Percentiles rank a stretch among this genome's conserved stretches.
phyloP scores from a whole-genome alignment of 2,113 vertebrate species.

The Hemiscyllium ocellatum region DNA sequence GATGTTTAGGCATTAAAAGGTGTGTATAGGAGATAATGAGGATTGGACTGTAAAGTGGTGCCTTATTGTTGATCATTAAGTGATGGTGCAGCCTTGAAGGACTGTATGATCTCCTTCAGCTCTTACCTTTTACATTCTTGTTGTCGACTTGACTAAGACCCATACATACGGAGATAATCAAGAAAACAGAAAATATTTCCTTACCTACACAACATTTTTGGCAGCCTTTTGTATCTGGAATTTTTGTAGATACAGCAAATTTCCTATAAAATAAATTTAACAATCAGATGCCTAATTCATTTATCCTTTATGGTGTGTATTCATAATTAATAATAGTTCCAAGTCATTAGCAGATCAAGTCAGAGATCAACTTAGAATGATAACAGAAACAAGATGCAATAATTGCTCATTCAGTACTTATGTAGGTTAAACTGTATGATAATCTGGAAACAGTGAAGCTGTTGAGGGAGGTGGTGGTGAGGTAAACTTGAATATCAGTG shows the following conservation, averaged over 20 bases:
- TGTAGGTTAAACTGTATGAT: no score
- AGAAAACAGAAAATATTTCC: conserved; percentile 40
- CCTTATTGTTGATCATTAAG: not conserved
- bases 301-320: not conserved
- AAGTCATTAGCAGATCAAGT: not conserved
- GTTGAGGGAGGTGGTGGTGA: no score
- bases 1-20: not conserved
- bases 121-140: not conserved
- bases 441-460: no score
- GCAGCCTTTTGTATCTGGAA: conserved; percentile 97
- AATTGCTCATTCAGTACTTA: no score
- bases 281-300: not conserved
- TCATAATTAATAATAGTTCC: not conserved
- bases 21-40: not conserved
- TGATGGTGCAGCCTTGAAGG: not conserved
- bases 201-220: conserved; percentile 97
- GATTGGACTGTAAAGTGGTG: not conserved
- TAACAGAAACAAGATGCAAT: not conserved
- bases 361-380: not conserved
- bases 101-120: not conserved
- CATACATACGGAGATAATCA: not conserved
- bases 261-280: conserved; percentile 66
- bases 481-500: no score
- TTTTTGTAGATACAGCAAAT: conserved; percentile 92
- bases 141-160: not conserved